Base-by-base conservation (phyloP, 2,113 vertebrate genomes). In the Leptodactylus fuscus region DNA sequence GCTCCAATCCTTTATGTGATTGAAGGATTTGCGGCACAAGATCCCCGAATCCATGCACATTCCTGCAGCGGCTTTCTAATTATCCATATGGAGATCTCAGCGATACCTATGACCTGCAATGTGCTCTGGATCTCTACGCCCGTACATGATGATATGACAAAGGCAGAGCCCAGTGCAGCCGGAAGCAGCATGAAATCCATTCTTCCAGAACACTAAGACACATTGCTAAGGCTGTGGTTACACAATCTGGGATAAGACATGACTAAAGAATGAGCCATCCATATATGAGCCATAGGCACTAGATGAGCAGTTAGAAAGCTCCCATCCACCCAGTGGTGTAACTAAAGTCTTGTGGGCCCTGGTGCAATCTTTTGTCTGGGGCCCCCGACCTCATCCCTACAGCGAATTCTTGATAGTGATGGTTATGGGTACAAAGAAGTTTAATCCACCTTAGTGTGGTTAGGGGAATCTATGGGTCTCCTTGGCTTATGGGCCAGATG, bases 1-100 rank as follows among this genome's bases (percentile, higher is more conserved):
- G 32, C 18, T 58, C n/a, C 82, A 74, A 41, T 48, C 13, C 49
- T 62, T 75, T 46, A 11, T 32, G 34, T 58, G 67, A 73, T 73
- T 73, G 67, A 53, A 36, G 32, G 62, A 83, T 83, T 73, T 53
- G 22, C 44, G 55, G 44, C 67, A 41, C 7, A 53, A 24, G 34
- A 73, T 58, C 34, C 58, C 51, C 13, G 55, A 62, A 62, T 80
- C 11, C 5, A 60, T 80, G 55, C 38, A 13, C 49, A 24, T 29
- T 82, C 32, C 46, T 51, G 29, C 18, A 34, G 81, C 20, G 41
- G 15, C 36, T 58, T 73, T 38, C 71, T 44, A 55, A 58, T 60
- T 60, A 60, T 41, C 22, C n/a, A 60, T 80, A 62, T 13, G 16
- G 10, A 79, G 20, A 24, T 79, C 51, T 1, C 32, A n/a, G 4